Evolutionary conservation across 2,888 invertebrate species (phyloP).

Genomic region (Eupelmus urozonus): DNA sequence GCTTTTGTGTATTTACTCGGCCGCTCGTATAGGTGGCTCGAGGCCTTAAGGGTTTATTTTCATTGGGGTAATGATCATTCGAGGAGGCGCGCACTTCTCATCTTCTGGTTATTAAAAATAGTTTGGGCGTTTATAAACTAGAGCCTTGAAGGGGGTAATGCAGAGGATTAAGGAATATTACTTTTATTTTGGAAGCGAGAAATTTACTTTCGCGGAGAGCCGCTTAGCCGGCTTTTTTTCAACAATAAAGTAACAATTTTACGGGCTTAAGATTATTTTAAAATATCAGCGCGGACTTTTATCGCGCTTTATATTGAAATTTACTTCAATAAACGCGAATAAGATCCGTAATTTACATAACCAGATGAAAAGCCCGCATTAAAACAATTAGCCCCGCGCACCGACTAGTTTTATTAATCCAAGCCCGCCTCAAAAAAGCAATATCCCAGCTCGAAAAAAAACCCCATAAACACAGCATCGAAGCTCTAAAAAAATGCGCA

Average conservation of each 20-base stretch:
- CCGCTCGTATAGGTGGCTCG: background rate
- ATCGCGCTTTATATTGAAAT: constrained; percentile 45
- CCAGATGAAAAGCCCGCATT: constrained; percentile 35
- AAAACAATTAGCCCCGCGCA: constrained; percentile 8
- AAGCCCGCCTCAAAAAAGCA: background rate
- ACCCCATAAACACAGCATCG: background rate
- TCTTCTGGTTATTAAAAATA: background rate
- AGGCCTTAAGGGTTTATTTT: constrained; percentile 2
- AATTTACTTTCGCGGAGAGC: constrained; percentile 16
- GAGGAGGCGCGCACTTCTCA: background rate
- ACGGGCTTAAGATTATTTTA: constrained; percentile 29
- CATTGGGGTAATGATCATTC: background rate
- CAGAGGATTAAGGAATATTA: too few species aligned
- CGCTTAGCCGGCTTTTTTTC: background rate
- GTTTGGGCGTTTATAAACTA: too few species aligned
- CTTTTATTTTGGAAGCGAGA: constrained; percentile 3
- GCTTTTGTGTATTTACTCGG: background rate
- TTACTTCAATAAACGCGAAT: constrained; percentile 37
- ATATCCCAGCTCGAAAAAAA: background rate
- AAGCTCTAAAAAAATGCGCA: background rate
- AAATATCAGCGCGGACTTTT: constrained; percentile 48
- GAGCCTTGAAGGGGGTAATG: too few species aligned
- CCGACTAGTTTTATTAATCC: constrained; percentile 15
- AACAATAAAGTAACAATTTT: constrained; percentile 50
- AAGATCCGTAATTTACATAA: constrained; percentile 48